Evolutionary conservation across 2,888 invertebrate species (phyloP), one percentile per base, ranked within the genome.

Genomic region (Galerucella calmariensis): DNA sequence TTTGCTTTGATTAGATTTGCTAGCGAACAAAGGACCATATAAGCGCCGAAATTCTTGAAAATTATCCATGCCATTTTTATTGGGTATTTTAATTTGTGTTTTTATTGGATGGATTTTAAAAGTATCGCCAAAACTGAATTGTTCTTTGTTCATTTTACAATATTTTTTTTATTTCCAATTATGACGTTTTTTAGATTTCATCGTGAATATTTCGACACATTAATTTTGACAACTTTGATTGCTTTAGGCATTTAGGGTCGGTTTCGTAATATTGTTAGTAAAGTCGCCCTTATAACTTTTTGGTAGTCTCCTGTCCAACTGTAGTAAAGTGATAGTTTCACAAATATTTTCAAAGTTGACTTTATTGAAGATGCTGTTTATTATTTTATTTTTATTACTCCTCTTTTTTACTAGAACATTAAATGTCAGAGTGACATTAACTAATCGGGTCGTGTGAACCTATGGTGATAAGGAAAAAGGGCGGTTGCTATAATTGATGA

Each of bases 21-120:
- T 70, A 12, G 66, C 48, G 16, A 76, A 59, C 2, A 77, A 58
- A 10, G 41, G 62, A 9, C 69, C 67, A 46, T 79, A 77, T 1
- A 79, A 74, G 58, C 75, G 62, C 12, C 63, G 65, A 58, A 79
- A 79, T 53, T 79, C 79, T 53, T 70, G 65, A 53, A 71, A 77
- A 67, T 77, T 75, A 51, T 73, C 72, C 41, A 20, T 53, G 20
- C 20, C 12, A 27, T 67, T 61, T 58, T 24, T 44, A 27, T 56
- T 58, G 16, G 20, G 11, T 51, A 27, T 69, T 68, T 69, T 72
- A 16, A 27, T 46, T 27, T 74, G 63, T 11, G 71, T 67, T 61
- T 58, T 63, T 35, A 76, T 65, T 4, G 67, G 66, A 14, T 65
- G 48, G 10, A 76, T 71, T 66, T 56, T 62, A 10, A 76, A 35